Base-by-base conservation (phyloP, 2,888 invertebrate genomes). In the Trichogramma evanescens region DNA sequence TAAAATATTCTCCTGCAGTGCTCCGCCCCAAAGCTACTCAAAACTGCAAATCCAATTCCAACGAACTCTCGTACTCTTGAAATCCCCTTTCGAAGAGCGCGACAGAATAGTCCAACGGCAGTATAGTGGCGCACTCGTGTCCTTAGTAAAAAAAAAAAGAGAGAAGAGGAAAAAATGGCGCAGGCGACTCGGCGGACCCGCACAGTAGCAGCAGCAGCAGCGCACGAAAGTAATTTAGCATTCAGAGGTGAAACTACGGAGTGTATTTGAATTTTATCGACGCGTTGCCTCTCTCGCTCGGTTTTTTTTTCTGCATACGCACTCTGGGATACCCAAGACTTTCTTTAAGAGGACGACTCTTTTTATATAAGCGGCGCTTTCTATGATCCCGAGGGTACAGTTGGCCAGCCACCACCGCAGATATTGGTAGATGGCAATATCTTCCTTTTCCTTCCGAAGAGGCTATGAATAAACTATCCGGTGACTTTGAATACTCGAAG, bases 181-280 rank as follows among this genome's bases (percentile, higher is more conserved):
- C 40, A 5, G 10, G 40, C 38, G 46, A 46, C 39, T 54, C 54
- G 43, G 38, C 26, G 26, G 26, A 26, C 26, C 26, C 26, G 26
- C 26, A 26, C 26, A 26, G 26, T 26, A 26, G 26, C 26, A 26
- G 26, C 39, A 52, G 40, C 45, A 38, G 41, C 49, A 42, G 10
- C 44, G 40, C 41, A 43, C 59, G 45, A 64, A 64, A 66, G 69
- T 77, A 76, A 77, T 76, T 77, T 74, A 74, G 76, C 76, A 77
- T 77, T 76, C 76, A 73, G 71, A 73, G 71, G 69, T 68, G 72
- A 75, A 26, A 26, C 26, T 26, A 26, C 26, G 69, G 74, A 77
- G 76, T 76, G 76, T 77, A 77, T 77, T 77, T 76, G 77, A 77
- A 77, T 77, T 77, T 77, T 77, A 77, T 77, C 74, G 76, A 75